Conservation (phyloP, 2,797 vertebrate species). For the Darevskia nairensis region DNA sequence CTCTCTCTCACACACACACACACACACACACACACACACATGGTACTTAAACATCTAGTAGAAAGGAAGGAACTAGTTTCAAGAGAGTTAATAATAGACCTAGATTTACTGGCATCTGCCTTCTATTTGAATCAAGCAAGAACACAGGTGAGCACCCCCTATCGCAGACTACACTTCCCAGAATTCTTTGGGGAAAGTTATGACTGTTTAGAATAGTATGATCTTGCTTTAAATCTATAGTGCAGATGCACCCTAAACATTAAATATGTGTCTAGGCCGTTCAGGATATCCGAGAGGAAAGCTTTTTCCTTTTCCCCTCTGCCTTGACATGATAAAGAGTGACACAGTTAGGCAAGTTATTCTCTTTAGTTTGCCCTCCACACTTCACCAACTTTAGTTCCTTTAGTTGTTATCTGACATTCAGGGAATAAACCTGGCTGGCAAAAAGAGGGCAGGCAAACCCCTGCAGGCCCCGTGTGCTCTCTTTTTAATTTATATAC, state of each 20-base stretch:
- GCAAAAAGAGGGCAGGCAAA: constrained; percentile 78
- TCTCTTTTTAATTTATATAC: constrained; percentile 77
- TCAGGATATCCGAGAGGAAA: background rate
- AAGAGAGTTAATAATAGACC: too few relatives aligned
- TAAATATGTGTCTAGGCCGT: background rate
- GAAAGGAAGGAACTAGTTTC: too few relatives aligned
- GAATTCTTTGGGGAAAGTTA: too few relatives aligned
- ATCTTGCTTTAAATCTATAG: background rate
- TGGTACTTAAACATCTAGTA: background rate
- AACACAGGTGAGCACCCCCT: too few relatives aligned
- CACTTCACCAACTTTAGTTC: constrained; percentile 70
- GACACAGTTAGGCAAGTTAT: constrained; percentile 56
- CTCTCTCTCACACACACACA: too few relatives aligned
- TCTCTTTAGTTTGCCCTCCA: constrained; percentile 67
- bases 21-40: too few relatives aligned
- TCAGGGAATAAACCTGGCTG: constrained; percentile 73
- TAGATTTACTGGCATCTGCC: too few relatives aligned
- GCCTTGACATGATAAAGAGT: constrained; percentile 5
- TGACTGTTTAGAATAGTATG: too few relatives aligned
- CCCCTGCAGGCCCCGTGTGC: constrained; percentile 74
- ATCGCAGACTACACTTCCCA: too few relatives aligned
- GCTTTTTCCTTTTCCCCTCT: background rate
- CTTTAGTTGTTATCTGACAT: constrained; percentile 73
- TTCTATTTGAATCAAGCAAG: too few relatives aligned
- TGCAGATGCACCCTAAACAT: background rate